These are phyloP conservation scores for Pseudomyrmex flavicornis DNA, from an alignment of 1,140 invertebrate genomes.

Conservation along the genomic window DNA sequence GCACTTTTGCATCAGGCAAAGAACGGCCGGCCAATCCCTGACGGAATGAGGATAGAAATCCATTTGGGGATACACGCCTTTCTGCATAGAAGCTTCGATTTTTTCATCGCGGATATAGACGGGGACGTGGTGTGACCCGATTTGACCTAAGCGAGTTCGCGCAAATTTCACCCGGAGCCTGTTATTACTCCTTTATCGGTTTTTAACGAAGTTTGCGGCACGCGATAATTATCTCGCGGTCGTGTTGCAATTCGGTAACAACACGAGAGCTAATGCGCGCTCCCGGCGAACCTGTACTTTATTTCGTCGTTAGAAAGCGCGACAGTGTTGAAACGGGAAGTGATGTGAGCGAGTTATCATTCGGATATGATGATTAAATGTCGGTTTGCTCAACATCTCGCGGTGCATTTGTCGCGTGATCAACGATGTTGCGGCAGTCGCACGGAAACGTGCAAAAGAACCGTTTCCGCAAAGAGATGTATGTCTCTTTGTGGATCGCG, in stretches of 20 bases:
- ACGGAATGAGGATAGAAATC: slow-evolving; percentile 23
- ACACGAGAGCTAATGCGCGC: background rate
- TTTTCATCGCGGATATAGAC: background rate
- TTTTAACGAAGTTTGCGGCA: slow-evolving; percentile 18
- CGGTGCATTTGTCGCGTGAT: slow-evolving; percentile 4
- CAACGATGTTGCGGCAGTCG: background rate
- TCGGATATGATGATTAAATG: background rate
- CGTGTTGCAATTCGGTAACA: background rate
- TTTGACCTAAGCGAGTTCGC: slow-evolving; percentile 9
- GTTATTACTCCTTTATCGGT: slow-evolving; percentile 52
- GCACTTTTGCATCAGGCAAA: background rate
- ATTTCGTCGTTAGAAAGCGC: slow-evolving; percentile 12
- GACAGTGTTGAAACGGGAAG: background rate
- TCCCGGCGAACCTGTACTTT: background rate
- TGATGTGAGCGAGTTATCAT: background rate
- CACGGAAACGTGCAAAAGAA: slow-evolving; percentile 8
- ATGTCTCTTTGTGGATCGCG: background rate
- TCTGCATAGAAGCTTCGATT: background rate
- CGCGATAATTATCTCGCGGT: slow-evolving; percentile 22
- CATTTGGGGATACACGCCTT: background rate
- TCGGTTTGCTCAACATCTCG: slow-evolving; percentile 3
- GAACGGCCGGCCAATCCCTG: background rate
- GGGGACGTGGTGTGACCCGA: background rate
- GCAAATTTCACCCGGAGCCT: slow-evolving; percentile 5
- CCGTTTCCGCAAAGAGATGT: slow-evolving; percentile 21